These are phyloP conservation scores for Zaprionus lachaisei DNA, from an alignment of 1,140 invertebrate species.

Conservation along the genomic window DNA sequence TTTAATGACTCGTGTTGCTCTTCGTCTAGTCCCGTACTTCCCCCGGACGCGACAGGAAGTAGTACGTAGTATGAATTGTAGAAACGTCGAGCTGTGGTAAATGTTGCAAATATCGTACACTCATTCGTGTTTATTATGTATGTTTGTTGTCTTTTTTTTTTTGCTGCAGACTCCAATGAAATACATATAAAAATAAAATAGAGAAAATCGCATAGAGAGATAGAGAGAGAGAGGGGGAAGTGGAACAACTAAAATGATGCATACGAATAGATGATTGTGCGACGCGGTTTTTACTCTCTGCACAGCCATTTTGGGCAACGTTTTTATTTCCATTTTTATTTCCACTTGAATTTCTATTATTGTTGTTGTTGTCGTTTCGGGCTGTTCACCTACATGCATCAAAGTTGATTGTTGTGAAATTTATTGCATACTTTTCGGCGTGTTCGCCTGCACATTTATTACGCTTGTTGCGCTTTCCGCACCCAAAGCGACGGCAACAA, in stretches of 20 bases:
- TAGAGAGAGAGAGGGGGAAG: slow-evolving; percentile 12
- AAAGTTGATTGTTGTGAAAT: slow-evolving; percentile 83
- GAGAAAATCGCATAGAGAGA: not conserved
- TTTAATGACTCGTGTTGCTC: slow-evolving; percentile 66
- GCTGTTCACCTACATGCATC: slow-evolving; percentile 76
- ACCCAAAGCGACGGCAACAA: slow-evolving; percentile 22
- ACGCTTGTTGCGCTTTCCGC: slow-evolving; percentile 74
- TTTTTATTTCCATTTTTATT: slow-evolving; percentile 31
- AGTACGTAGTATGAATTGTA: slow-evolving; percentile 41
- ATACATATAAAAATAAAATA: slow-evolving; percentile 10
- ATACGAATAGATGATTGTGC: slow-evolving; percentile 67
- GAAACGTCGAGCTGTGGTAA: slow-evolving; percentile 48
- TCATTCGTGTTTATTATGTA: slow-evolving; percentile 41
- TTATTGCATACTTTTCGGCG: slow-evolving; percentile 81
- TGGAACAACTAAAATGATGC: slow-evolving; percentile 65
- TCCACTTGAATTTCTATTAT: slow-evolving; percentile 31
- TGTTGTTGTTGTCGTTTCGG: slow-evolving; percentile 35
- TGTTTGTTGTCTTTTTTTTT: slow-evolving; percentile 17
- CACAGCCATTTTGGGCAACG: slow-evolving; percentile 46
- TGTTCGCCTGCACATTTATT: slow-evolving; percentile 75
- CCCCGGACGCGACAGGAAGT: slow-evolving; percentile 10
- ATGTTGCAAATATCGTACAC: slow-evolving; percentile 56
- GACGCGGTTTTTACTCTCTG: slow-evolving; percentile 56
- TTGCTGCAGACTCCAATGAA: slow-evolving; percentile 13
- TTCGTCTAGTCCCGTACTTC: not conserved